Conservation (phyloP, 2,113 vertebrate genomes). For the Leptobrachium ailaonicum region DNA sequence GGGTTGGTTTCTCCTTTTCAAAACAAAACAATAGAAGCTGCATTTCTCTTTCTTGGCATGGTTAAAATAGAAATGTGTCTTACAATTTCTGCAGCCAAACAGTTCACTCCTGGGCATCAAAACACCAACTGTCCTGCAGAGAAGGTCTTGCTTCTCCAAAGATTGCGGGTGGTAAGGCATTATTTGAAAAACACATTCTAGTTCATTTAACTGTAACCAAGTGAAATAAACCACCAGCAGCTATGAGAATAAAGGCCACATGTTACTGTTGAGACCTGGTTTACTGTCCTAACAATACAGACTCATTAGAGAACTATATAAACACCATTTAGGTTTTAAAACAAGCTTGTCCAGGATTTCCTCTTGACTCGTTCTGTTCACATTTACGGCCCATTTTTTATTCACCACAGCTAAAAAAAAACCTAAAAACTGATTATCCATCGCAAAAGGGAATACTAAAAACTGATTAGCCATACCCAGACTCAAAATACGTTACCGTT, state of each 20-base stretch:
- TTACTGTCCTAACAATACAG: not conserved
- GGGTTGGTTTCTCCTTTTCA: too few species aligned
- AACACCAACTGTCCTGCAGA: not conserved
- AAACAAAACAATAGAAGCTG: not conserved
- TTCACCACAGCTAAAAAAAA: too few species aligned
- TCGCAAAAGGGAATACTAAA: too few species aligned
- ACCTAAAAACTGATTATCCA: too few species aligned
- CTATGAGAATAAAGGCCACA: not conserved
- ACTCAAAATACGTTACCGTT: too few species aligned
- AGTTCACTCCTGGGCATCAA: not conserved
- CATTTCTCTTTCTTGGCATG: not conserved
- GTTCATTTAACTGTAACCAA: not conserved
- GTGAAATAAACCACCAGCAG: not conserved
- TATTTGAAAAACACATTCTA: not conserved
- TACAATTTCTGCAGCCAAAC: not conserved
- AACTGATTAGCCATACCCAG: too few species aligned
- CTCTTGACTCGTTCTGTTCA: too few species aligned
- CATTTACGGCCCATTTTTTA: too few species aligned
- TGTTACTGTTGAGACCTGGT: not conserved
- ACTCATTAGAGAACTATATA: not conserved
- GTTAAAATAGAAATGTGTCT: not conserved
- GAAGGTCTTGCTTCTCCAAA: not conserved
- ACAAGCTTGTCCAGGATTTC: too few species aligned
- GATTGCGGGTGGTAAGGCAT: not conserved
- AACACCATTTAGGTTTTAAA: too few species aligned